These are phyloP conservation scores for Mactra quadrangularis DNA, from an alignment of 1,140 invertebrate species.

Conservation along the genomic window DNA sequence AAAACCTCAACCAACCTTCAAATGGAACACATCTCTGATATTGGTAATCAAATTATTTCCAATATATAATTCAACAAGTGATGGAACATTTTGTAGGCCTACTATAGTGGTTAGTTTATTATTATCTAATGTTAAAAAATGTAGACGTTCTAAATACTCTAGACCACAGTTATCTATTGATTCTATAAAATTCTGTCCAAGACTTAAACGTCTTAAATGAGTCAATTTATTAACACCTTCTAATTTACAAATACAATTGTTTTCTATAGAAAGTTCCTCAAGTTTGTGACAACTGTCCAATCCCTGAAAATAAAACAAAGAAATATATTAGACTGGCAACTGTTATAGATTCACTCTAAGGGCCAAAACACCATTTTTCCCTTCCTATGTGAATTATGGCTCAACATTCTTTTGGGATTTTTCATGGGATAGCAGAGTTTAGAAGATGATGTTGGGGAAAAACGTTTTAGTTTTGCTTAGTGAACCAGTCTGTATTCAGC, in stretches of 20 bases:
- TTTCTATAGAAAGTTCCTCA: slow-evolving; percentile 91
- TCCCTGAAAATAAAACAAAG: slow-evolving; percentile 72
- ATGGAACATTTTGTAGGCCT: slow-evolving; percentile 72
- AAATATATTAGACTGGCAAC: slow-evolving; percentile 17
- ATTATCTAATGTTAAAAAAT: slow-evolving; percentile 80
- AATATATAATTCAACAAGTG: slow-evolving; percentile 81
- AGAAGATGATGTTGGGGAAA: no score
- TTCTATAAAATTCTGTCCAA: slow-evolving; percentile 92
- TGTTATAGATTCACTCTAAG: no score
- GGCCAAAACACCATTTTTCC: no score
- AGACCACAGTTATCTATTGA: slow-evolving; percentile 84
- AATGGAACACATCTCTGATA: slow-evolving; percentile 81
- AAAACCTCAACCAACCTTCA: slow-evolving; percentile 76
- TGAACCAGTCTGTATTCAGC: no score
- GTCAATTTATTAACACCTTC: slow-evolving; percentile 92
- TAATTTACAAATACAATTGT: slow-evolving; percentile 93
- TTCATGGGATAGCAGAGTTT: no score
- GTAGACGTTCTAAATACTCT: slow-evolving; percentile 72
- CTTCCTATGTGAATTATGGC: no score
- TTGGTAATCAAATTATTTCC: slow-evolving; percentile 82
- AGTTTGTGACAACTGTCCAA: slow-evolving; percentile 79
- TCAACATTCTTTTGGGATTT: no score
- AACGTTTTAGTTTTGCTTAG: no score
- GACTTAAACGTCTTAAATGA: slow-evolving; percentile 93
- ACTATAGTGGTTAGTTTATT: slow-evolving; percentile 77